Conservation (phyloP, 2,797 vertebrate genomes). For the Sternotherus odoratus region DNA sequence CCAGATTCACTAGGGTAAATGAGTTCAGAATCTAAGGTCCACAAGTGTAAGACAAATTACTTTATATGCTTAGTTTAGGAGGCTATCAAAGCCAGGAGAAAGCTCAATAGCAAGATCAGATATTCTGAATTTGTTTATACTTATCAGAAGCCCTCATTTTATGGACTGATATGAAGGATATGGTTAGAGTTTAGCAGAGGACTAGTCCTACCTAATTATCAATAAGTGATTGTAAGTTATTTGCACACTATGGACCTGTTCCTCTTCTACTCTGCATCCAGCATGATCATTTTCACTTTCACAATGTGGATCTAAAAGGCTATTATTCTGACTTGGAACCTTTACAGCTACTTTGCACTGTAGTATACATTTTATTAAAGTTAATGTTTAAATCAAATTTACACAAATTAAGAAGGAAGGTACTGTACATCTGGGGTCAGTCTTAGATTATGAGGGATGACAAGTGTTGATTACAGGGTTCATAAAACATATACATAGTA, state of each 20-base stretch:
- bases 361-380: neutral
- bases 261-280: neutral
- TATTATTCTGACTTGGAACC: neutral
- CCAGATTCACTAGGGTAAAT: slow-evolving; percentile 23
- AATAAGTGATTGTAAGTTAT: neutral
- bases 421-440: too few species aligned
- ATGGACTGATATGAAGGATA: neutral
- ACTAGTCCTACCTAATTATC: too few species aligned
- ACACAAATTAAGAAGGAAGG: too few species aligned
- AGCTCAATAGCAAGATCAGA: slow-evolving; percentile 43
- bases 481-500: too few species aligned
- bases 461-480: too few species aligned
- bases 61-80: slow-evolving; percentile 81
- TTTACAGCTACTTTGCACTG: neutral
- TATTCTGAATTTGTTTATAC: neutral
- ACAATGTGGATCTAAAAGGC: rapidly evolving
- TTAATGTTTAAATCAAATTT: too few species aligned
- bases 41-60: slow-evolving; percentile 80
- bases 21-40: slow-evolving; percentile 54
- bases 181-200: neutral
- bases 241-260: neutral
- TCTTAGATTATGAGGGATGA: too few species aligned
- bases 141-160: slow-evolving; percentile 16
- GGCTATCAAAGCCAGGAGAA: slow-evolving; percentile 84
- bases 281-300: neutral